Evolutionary conservation across 2,888 invertebrate genomes (phyloP).

Genomic region (Xanthorhoe designata): DNA sequence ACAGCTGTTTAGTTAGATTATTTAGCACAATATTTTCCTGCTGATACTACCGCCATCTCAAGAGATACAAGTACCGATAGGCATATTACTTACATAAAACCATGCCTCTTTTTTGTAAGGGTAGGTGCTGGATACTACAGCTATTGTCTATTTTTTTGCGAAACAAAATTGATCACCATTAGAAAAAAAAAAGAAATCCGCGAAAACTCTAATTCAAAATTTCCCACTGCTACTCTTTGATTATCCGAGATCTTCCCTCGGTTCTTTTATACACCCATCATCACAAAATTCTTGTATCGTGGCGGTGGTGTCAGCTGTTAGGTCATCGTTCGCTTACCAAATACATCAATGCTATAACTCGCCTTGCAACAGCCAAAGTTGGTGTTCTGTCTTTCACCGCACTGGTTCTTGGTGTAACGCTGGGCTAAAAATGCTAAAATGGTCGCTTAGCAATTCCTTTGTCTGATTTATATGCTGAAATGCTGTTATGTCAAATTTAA

Average conservation of each 20-base stretch:
- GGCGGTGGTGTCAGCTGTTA: slow-evolving; percentile 56
- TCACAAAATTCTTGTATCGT: not conserved
- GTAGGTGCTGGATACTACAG: no score
- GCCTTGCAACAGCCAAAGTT: slow-evolving; percentile 57
- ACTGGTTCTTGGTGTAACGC: slow-evolving; percentile 4
- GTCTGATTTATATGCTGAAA: not conserved
- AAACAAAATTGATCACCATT: no score
- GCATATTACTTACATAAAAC: not conserved
- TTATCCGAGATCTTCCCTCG: no score
- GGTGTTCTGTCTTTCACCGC: slow-evolving; percentile 9
- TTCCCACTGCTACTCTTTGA: no score
- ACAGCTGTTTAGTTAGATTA: slow-evolving; percentile 57
- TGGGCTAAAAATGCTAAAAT: not conserved
- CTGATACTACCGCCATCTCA: slow-evolving; percentile 54
- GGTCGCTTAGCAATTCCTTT: not conserved
- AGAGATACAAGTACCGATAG: not conserved
- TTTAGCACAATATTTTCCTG: slow-evolving; percentile 64
- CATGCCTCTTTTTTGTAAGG: not conserved
- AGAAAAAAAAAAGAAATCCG: no score
- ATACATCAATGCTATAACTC: slow-evolving; percentile 48
- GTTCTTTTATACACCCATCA: no score
- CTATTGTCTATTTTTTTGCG: not conserved
- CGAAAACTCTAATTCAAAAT: no score
- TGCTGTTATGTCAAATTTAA: not conserved
- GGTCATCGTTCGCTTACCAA: slow-evolving; percentile 61